Base-by-base conservation (phyloP, 2,113 vertebrate genomes). In the Diadophis punctatus region DNA sequence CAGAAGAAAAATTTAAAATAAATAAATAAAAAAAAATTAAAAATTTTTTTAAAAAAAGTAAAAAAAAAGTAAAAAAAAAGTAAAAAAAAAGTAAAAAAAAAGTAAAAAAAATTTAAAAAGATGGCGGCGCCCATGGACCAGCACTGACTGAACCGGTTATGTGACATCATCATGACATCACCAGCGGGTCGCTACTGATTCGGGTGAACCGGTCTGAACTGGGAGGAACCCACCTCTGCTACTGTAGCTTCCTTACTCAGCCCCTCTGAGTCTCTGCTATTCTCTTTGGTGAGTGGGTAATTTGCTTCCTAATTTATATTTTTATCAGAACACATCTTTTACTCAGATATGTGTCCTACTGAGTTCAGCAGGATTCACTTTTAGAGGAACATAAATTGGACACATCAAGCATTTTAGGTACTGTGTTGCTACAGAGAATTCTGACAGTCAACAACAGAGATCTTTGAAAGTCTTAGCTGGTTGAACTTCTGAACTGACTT, bases 401-500 rank as follows among this genome's bases (percentile, higher is more conserved):
- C 63, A 74, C 63, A 74, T 34, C n/a, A 74, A 74, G 63, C 63
- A 18, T 74, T 74, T 74, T 18, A 18, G 18, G n/a, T 34, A 74
- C 63, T 74, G 14, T 74, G 63, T 74, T 14, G 12, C 14, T 18
- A 34, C 63, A 34, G 63, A 34, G 63, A 34, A 74, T 74, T 34
- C 63, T 68, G 63, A 14, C 39, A 53, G 53, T 39, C 85, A 90
- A 43, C 60, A 74, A 63, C 34, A 91, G 87, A 25, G 80, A n/a
- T 56, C 11, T 55, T 2, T 52, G 85, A 53, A 74, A 91, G 8
- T 68, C 20, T 94, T 91, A 94, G 74, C 49, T 94, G 90, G 60
- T 20, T 53, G 30, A 25, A 89, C 86, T 87, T 85, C 20, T 92
- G 58, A 52, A 93, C 88, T 91, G 0, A 0, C n/a, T 92, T 51